Percentiles rank a stretch among this genome's conserved stretches.
Conservation (phyloP, 2,113 vertebrate species). For the Antechinus flavipes region DNA sequence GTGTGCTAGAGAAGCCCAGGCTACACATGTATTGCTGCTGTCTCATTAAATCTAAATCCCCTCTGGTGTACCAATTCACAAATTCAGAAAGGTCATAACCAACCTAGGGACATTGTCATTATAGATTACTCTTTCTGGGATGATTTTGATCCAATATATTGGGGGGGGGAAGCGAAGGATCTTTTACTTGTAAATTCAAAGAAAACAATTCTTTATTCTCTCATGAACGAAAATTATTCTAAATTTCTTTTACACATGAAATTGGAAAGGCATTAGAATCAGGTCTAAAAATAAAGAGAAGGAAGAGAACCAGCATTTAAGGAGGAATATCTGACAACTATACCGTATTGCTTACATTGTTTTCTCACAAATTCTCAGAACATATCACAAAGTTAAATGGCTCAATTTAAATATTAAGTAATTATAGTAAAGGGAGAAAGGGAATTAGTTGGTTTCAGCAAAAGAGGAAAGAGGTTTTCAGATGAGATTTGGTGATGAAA, state of each 20-base stretch:
- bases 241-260: constrained; percentile 13
- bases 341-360: neutral
- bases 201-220: neutral
- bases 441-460: neutral
- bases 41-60: neutral
- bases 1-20: neutral
- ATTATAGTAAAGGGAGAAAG: neutral
- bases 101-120: neutral
- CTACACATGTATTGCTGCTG: neutral
- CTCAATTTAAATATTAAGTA: neutral
- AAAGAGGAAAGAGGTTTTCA: neutral
- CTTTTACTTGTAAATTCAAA: neutral
- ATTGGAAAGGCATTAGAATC: neutral
- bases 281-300: neutral
- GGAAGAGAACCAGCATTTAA: neutral
- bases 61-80: neutral
- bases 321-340: neutral
- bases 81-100: neutral
- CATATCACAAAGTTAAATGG: neutral
- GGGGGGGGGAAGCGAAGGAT: neutral
- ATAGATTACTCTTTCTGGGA: neutral
- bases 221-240: neutral
- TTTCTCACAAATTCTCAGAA: neutral
- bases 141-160: neutral
- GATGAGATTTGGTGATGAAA: constrained; percentile 47